Percentiles rank a stretch among this genome's conserved stretches.
These are phyloP conservation scores for Limnephilus auricula DNA, from an alignment of 2,888 invertebrate genomes.

Conservation along the genomic window DNA sequence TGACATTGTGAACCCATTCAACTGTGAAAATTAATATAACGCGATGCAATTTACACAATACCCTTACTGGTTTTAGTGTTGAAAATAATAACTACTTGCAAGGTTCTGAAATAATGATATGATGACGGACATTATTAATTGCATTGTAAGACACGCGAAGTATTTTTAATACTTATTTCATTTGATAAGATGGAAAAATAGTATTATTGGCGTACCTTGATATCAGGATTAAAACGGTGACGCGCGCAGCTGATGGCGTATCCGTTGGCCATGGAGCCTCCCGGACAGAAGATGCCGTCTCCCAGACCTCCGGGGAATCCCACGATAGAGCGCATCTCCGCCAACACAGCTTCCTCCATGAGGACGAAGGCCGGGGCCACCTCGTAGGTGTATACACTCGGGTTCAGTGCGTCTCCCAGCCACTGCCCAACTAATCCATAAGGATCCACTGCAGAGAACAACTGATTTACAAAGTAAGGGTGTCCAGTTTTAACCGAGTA, in stretches of 20 bases:
- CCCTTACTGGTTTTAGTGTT: not conserved
- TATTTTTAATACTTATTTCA: not conserved
- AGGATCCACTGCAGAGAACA: constrained; percentile 91
- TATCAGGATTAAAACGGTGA: constrained; percentile 83
- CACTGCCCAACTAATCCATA: constrained; percentile 91
- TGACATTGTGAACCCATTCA: not conserved
- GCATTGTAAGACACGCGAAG: not conserved
- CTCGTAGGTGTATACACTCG: constrained; percentile 93
- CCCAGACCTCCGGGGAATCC: constrained; percentile 86
- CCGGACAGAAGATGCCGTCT: constrained; percentile 93
- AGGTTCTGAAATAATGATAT: not conserved
- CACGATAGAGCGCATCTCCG: constrained; percentile 87
- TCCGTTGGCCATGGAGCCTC: constrained; percentile 93
- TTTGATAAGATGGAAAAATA: constrained; percentile 38
- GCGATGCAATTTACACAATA: not conserved
- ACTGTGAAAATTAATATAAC: not conserved
- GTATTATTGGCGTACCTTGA: constrained; percentile 79
- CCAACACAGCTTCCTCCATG: constrained; percentile 90
- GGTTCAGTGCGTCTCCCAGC: constrained; percentile 90
- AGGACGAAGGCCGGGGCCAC: constrained; percentile 92
- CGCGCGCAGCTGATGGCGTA: constrained; percentile 94
- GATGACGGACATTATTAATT: not conserved
- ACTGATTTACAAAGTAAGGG: constrained; percentile 92
- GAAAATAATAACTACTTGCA: not conserved
- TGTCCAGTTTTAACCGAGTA: constrained; percentile 95